Conservation (phyloP, 2,113 vertebrate species). For the Fulmarus glacialis region DNA sequence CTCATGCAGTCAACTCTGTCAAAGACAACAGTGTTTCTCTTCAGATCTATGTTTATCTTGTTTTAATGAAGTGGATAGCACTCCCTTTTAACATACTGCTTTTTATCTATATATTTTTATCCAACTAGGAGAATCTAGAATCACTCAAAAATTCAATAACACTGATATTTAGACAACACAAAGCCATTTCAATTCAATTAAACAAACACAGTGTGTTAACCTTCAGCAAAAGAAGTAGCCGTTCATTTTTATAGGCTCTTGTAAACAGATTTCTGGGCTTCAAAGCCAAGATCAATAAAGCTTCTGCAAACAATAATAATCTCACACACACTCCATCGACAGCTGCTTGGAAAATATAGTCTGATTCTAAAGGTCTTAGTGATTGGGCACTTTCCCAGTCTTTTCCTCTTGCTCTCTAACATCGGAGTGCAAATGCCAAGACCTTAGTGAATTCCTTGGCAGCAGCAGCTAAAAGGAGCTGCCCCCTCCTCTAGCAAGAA, state of each 20-base stretch:
- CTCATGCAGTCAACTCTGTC: background rate
- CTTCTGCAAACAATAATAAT: conserved; percentile 79
- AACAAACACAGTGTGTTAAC: conserved; percentile 77
- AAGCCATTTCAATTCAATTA: conserved; percentile 81
- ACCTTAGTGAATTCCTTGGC: background rate
- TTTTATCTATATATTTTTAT: conserved; percentile 38
- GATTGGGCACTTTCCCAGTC: conserved; percentile 32
- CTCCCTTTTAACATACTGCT: background rate
- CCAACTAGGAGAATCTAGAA: conserved; percentile 28
- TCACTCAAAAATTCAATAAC: conserved; percentile 73
- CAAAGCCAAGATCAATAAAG: conserved; percentile 80
- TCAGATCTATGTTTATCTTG: background rate
- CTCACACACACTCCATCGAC: conserved; percentile 74
- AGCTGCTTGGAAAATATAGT: conserved; percentile 76
- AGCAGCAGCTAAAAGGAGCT: background rate
- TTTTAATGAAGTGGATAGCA: background rate
- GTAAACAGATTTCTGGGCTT: conserved; percentile 77
- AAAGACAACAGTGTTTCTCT: conserved; percentile 11
- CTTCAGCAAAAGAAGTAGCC: conserved; percentile 78
- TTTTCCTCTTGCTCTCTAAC: conserved; percentile 48
- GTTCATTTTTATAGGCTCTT: conserved; percentile 72
- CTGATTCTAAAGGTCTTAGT: conserved; percentile 61
- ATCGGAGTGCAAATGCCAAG: conserved; percentile 46
- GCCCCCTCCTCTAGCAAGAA: background rate
- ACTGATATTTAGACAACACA: conserved; percentile 78